These are phyloP conservation scores for Phlogophora meticulosa DNA, from an alignment of 2,888 invertebrate species.

Conservation along the genomic window DNA sequence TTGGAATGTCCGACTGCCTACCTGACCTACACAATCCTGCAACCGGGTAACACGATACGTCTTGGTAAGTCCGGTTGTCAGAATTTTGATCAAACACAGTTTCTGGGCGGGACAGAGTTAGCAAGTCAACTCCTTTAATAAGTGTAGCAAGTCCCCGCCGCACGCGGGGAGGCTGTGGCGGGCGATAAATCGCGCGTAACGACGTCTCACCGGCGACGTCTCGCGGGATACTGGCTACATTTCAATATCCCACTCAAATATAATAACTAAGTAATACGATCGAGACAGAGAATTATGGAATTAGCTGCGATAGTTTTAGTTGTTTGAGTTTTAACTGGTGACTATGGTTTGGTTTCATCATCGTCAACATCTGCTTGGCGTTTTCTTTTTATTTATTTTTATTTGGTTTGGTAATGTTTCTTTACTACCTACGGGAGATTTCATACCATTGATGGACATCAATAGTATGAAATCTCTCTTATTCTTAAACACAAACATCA, in stretches of 20 bases:
- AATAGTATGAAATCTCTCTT: no score
- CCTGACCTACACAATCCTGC: no score
- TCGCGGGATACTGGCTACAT: conserved; percentile 28
- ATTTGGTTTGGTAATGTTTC: no score
- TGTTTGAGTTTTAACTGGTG: neutral
- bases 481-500: no score
- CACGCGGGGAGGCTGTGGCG: conserved; percentile 5
- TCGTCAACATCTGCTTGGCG: no score
- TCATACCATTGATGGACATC: no score
- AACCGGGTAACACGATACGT: no score
- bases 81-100: neutral
- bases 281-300: conserved; percentile 12
- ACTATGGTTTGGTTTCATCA: no score
- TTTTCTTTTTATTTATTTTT: no score
- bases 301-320: conserved; percentile 7
- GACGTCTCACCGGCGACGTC: conserved; percentile 32
- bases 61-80: no score
- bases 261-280: conserved; percentile 34
- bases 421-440: no score
- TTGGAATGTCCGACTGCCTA: no score
- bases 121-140: conserved; percentile 16
- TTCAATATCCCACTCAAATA: conserved; percentile 50
- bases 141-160: conserved; percentile 18
- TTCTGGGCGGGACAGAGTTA: neutral
- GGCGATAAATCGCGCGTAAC: conserved; percentile 50